Evolutionary conservation across 2,797 vertebrate genomes (phyloP), one percentile per base, ranked within the genome.

Genomic region (Gallinago nigripennis): DNA sequence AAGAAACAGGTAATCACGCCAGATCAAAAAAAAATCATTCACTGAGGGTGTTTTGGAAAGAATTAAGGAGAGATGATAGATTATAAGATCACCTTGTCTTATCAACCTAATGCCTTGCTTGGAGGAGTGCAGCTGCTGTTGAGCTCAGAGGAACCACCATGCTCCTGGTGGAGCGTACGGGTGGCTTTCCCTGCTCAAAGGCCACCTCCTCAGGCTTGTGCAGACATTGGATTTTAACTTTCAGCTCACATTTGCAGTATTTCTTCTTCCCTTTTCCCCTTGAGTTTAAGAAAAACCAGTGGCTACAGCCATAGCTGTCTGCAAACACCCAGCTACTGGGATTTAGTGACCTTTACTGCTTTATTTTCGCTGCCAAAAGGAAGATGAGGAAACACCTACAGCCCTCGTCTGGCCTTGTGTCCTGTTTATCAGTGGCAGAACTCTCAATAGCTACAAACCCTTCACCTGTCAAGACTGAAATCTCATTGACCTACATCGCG

Each of bases 241-340:
- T 72, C 45, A 31, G 16, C 24, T 48, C 27, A 13, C 1, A 4
- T 64, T 56, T 88, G 7, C 48, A 64, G n/a, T 30, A 12, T 79
- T 83, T 23, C 33, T 92, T 64, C 37, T 24, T 79, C 5, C 12
- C 15, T 50, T 76, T 80, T 77, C 51, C 11, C 12, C 35, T 23
- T 68, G 41, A 31, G 31, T 39, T 71, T 60, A 53, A 53, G 12
- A 18, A 48, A 31, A 31, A 31, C 10, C 0, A 0, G 13, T 48
- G 1, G 0, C 39, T 77, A 46, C 57, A 64, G 61, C 31, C 21
- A 1, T 18, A 31, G 35, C 7, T 72, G 33, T 37, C 70, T 43
- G 46, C 56, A 66, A 57, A 27, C 33, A 15, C 60, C 39, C 18
- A 46, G 9, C 18, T 46, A 16, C 4, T 58, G 7, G 18, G 30